These are phyloP conservation scores for Labeo calbasu DNA, from an alignment of 2,797 vertebrate species.

Conservation along the genomic window DNA sequence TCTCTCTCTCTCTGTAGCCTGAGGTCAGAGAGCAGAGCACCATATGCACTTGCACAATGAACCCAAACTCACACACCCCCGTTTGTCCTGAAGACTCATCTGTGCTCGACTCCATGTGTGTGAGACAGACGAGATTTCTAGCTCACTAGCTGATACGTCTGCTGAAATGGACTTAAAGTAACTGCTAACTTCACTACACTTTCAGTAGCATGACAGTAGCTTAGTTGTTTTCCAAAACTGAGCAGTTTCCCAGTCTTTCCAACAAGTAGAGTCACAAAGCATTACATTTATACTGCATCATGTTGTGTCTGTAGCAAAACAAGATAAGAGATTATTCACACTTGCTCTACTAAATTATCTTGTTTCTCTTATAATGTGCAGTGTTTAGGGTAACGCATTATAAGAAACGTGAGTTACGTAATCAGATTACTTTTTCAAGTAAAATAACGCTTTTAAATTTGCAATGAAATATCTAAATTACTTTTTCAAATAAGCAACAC, in stretches of 20 bases:
- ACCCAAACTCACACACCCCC: slow-evolving; percentile 60
- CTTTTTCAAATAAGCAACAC: background rate
- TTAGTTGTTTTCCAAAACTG: background rate
- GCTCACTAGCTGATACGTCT: slow-evolving; percentile 32
- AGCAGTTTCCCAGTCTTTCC: background rate
- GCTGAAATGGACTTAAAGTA: slow-evolving; percentile 1
- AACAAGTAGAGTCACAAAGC: background rate
- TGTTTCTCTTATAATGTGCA: background rate
- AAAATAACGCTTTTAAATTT: background rate
- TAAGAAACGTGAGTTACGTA: background rate
- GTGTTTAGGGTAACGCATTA: background rate
- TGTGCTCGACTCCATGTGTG: slow-evolving; percentile 32
- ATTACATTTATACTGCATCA: background rate
- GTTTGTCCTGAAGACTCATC: slow-evolving; percentile 59
- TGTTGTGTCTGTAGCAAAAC: background rate
- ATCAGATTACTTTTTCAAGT: too few relatives aligned
- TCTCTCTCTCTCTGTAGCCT: slow-evolving; percentile 59
- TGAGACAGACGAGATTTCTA: slow-evolving; percentile 22
- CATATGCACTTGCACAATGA: slow-evolving; percentile 78
- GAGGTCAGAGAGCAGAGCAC: slow-evolving; percentile 73
- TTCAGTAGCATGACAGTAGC: background rate
- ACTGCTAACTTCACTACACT: background rate
- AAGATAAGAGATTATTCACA: background rate
- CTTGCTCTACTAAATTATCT: background rate
- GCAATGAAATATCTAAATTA: background rate